Base-by-base conservation (phyloP, 2,113 vertebrate genomes). In the Muntiacus reevesi region DNA sequence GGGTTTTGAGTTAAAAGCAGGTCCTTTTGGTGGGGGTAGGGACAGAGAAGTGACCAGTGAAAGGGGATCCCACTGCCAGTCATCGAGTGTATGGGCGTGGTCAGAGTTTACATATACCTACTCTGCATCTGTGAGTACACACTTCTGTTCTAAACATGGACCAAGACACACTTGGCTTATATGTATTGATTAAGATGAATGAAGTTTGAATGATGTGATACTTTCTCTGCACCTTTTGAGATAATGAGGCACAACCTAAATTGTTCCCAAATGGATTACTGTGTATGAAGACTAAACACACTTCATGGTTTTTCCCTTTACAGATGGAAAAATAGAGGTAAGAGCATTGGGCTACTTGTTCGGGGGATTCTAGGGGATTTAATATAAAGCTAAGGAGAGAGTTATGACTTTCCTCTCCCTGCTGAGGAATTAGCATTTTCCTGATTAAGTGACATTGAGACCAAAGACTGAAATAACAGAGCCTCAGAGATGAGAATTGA, bases 391-490 rank as follows among this genome's bases (percentile, higher is more conserved):
- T 88, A 86, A 83, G 85, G 92, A 62, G 89, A 95, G 76, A 94
- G 71, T 88, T 95, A 96, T 19, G 85, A 95, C 96, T 97, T 86
- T 96, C 92, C 85, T 89, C 71, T 96, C 96, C 94, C 88, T 79
- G 64, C 88, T 94, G 97, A 94, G 97, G 94, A 97, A 82, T 98
- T 92, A 96, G 50, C 83, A 64, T 95, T 96, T 96, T 95, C 92
- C 93, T 98, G 94, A 97, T 98, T 97, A 95, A 97, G 96, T 95
- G 96, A 93, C 88, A 85, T 4, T 33, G 90, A 97, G 94, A 92
- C 90, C 76, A 52, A 94, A 91, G 96, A 95, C 82, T 95, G 84
- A 87, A 98, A 91, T 96, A 96, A 90, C 96, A 96, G 79, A 96
- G 54, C 62, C 79, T 94, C 74, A 62, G 62, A 83, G 93, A 96